Evolutionary conservation across 2,113 vertebrate species (phyloP).

Genomic region (Sciurus niger): DNA sequence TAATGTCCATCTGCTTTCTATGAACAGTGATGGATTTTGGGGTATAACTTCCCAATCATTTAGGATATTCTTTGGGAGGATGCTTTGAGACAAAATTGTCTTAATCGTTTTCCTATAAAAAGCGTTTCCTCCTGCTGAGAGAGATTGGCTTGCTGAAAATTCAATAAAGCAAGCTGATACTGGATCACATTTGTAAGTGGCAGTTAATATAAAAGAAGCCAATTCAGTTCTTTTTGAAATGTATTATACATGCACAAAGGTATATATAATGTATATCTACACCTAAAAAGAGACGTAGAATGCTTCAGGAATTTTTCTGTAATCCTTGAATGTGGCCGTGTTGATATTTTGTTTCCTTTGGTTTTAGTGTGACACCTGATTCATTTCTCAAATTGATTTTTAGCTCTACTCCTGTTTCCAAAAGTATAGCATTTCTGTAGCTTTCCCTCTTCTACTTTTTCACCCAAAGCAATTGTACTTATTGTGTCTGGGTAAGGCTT

Average conservation of each 20-base stretch:
- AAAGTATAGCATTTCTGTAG: background rate
- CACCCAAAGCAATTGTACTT: background rate
- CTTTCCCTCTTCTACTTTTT: background rate
- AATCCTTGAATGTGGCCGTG: background rate
- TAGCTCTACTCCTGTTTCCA: background rate
- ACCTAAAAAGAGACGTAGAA: background rate
- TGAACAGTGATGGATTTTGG: background rate
- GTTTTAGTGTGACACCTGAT: background rate
- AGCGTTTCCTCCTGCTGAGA: background rate
- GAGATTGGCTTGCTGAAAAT: background rate
- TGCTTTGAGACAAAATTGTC: background rate
- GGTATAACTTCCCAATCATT: background rate
- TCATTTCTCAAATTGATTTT: background rate
- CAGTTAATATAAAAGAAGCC: background rate
- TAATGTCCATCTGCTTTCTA: background rate
- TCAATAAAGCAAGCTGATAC: background rate
- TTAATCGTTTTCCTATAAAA: conserved; percentile 34
- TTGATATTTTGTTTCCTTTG: background rate
- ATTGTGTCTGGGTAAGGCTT: background rate
- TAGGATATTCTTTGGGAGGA: background rate
- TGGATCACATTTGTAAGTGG: background rate
- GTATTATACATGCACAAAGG: background rate
- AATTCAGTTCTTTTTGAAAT: background rate
- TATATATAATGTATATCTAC: background rate
- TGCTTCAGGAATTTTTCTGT: background rate